Evolutionary conservation across 2,888 invertebrate genomes (phyloP).

Genomic region (Drosophila infuscata): DNA sequence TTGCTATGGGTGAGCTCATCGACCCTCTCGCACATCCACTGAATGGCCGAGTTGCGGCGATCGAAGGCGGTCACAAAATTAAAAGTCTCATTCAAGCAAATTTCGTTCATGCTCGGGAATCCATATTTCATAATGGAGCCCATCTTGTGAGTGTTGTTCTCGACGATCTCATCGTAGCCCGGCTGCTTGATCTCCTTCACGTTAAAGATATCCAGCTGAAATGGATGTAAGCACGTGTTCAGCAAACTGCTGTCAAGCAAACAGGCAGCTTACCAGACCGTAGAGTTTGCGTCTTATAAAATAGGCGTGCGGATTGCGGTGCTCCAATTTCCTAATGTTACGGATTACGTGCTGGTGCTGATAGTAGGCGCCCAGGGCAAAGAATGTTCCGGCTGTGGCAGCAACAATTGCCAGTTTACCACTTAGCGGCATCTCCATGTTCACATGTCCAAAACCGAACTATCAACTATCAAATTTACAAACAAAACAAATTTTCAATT

Average conservation of each 20-base stretch:
- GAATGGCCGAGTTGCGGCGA: constrained; percentile 67
- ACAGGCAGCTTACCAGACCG: constrained; percentile 45
- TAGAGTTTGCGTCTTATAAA: constrained; percentile 70
- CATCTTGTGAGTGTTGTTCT: constrained; percentile 47
- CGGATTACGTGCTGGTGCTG: constrained; percentile 69
- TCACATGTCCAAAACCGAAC: constrained; percentile 17
- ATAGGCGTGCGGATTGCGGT: constrained; percentile 68
- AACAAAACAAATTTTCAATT: constrained; percentile 22
- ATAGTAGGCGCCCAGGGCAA: constrained; percentile 71
- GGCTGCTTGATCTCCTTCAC: constrained; percentile 15
- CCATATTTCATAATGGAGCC: constrained; percentile 69
- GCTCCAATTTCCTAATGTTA: constrained; percentile 63
- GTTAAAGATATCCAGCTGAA: constrained; percentile 57
- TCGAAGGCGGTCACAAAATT: constrained; percentile 71
- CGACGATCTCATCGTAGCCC: constrained; percentile 2
- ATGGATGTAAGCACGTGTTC: not conserved
- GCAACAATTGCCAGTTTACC: constrained; percentile 61
- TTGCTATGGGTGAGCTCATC: constrained; percentile 20
- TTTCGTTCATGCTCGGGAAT: constrained; percentile 74
- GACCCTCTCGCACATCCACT: constrained; percentile 70
- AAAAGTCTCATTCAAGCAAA: constrained; percentile 57
- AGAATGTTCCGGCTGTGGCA: constrained; percentile 72
- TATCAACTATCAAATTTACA: constrained; percentile 18
- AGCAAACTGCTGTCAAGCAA: constrained; percentile 9
- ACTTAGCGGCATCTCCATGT: constrained; percentile 45